Base-by-base conservation (phyloP, 1,140 invertebrate genomes). In the Euwallacea similis region DNA sequence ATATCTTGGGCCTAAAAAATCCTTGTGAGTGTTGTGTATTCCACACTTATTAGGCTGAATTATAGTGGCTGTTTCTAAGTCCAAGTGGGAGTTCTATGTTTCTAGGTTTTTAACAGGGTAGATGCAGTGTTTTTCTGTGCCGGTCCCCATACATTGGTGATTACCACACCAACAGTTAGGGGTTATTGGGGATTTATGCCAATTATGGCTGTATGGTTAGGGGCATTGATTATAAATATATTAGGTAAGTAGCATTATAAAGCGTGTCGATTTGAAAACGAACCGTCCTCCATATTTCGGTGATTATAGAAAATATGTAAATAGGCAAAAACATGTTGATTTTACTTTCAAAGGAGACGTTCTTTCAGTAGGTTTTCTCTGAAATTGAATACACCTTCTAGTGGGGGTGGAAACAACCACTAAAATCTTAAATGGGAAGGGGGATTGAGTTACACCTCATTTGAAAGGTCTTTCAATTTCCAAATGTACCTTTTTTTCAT, bases 131-230 rank as follows among this genome's bases (percentile, higher is more conserved):
- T 73, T 16, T 79, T 78, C 46, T 68, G 67, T 7, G 53, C 69
- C 1, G 55, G 75, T 2, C 76, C 77, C 72, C 70, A 41, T 79
- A 79, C 46, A 67, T 77, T 6, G 74, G 74, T 8, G 78, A 79
- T 79, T 0, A 66, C 78, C 15, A 76, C 75, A 9, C 76, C 76
- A 6, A 75, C 72, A 54, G 69, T 79, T 7, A 64, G 78, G 13
- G 75, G 77, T 0, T 71, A 55, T 7, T 78, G 74, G 73, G 78
- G 76, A 56, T 75, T 86, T 0, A 84, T 15, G 83, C 85, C 74
- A 84, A 81, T 77, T 2, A 69, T 81, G 7, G 82, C 84, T n/a
- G 74, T 83, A 7, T 83, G 83, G 56, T 80, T 87, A 33, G 84
- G 83, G 6, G 84, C 86, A 55, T 53, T 79, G 13, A 42, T 72